Conservation (phyloP, 2,113 vertebrate genomes). For the Canis aureus region DNA sequence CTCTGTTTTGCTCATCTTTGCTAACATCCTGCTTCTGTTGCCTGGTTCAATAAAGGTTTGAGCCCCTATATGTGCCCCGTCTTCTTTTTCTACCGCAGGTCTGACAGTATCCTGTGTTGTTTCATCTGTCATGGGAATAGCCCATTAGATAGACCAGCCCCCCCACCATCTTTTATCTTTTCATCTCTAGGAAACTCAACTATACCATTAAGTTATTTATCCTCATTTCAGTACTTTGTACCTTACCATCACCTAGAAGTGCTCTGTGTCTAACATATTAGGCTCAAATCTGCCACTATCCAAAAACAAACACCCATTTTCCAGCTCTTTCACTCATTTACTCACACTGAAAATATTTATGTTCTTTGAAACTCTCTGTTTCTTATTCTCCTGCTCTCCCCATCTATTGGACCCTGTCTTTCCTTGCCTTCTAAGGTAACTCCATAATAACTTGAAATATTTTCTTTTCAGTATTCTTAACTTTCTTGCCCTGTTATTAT, state of each 20-base stretch:
- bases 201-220: not conserved
- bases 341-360: not conserved
- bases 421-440: not conserved
- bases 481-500: not conserved
- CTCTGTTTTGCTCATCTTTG: not conserved
- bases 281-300: not conserved
- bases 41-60: not conserved
- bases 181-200: not conserved
- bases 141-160: not conserved
- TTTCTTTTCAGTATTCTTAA: not conserved
- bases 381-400: not conserved
- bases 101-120: not conserved
- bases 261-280: not conserved
- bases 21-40: too few species aligned
- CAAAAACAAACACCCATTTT: not conserved
- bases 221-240: not conserved
- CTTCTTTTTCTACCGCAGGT: not conserved
- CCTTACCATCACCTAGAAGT: not conserved
- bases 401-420: not conserved
- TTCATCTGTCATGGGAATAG: not conserved
- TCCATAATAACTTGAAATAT: not conserved
- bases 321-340: not conserved
- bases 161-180: not conserved
- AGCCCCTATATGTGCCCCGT: not conserved
- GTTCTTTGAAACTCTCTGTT: not conserved